A percentile compares a stretch with the other conserved stretches of the same genome.
Evolutionary conservation across 2,888 invertebrate genomes (phyloP).

Genomic region (Alsophila aescularia): DNA sequence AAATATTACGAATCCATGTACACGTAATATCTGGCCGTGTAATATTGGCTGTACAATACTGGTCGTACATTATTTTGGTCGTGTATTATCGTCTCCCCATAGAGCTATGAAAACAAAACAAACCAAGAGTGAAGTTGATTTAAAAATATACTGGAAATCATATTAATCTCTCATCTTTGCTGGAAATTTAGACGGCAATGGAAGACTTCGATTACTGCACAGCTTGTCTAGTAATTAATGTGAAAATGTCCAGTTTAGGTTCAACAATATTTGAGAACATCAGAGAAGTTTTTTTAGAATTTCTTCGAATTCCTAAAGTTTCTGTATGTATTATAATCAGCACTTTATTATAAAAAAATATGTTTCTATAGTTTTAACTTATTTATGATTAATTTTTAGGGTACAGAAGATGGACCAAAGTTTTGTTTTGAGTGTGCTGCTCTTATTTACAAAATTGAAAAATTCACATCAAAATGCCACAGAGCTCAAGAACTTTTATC

Average conservation of each 20-base stretch:
- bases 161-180: too few relatives aligned
- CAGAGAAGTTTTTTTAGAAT: neutral
- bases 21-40: too few relatives aligned
- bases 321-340: neutral
- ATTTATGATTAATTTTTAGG: constrained; percentile 15
- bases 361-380: neutral
- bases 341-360: neutral
- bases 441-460: constrained; percentile 42
- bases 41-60: too few relatives aligned
- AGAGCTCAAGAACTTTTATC: constrained; percentile 40
- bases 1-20: too few relatives aligned
- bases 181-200: constrained; percentile 31
- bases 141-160: too few relatives aligned
- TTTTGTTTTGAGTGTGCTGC: constrained; percentile 48
- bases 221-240: constrained; percentile 44
- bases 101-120: too few relatives aligned
- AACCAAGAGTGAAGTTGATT: too few relatives aligned
- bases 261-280: neutral
- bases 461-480: constrained; percentile 45
- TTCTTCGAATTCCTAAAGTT: neutral
- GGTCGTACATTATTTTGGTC: too few relatives aligned
- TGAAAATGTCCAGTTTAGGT: constrained; percentile 43
- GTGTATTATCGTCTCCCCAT: too few relatives aligned
- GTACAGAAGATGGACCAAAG: constrained; percentile 19
- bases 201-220: constrained; percentile 40